Conservation (phyloP, 2,113 vertebrate species). For the Protobothrops mucrosquamatus region DNA sequence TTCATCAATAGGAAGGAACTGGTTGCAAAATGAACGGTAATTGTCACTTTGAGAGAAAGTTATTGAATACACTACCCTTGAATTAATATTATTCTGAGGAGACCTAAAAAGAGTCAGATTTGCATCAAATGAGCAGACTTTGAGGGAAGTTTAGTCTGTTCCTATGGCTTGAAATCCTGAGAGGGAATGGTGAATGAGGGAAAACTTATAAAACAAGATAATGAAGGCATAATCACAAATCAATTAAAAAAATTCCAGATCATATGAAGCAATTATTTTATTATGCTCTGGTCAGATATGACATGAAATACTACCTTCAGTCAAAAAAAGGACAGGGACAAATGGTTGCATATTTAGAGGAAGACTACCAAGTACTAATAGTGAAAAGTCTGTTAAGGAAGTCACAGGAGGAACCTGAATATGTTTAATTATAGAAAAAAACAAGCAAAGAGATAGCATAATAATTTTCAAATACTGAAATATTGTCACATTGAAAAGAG, state of each 20-base stretch:
- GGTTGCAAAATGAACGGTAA: neutral
- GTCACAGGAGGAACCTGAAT: neutral
- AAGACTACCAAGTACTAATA: neutral
- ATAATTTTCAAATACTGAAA: neutral
- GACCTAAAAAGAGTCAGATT: neutral
- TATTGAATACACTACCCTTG: neutral
- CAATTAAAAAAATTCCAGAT: neutral
- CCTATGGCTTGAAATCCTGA: neutral
- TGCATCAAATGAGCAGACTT: neutral
- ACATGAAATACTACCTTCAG: neutral
- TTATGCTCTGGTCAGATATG: neutral
- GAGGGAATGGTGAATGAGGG: neutral
- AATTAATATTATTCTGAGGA: neutral
- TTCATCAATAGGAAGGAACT: neutral
- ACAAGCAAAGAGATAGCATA: neutral
- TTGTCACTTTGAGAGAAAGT: neutral
- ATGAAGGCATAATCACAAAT: neutral
- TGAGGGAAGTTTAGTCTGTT: neutral
- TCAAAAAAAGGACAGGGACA: neutral
- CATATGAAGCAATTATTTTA: neutral
- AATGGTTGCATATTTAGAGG: neutral
- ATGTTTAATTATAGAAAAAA: neutral
- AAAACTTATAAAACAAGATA: neutral
- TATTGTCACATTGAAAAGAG: neutral
- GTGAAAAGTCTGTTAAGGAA: neutral